phyloP scores from a whole-genome alignment of 2,797 vertebrate species.

The Argentina silus region DNA sequence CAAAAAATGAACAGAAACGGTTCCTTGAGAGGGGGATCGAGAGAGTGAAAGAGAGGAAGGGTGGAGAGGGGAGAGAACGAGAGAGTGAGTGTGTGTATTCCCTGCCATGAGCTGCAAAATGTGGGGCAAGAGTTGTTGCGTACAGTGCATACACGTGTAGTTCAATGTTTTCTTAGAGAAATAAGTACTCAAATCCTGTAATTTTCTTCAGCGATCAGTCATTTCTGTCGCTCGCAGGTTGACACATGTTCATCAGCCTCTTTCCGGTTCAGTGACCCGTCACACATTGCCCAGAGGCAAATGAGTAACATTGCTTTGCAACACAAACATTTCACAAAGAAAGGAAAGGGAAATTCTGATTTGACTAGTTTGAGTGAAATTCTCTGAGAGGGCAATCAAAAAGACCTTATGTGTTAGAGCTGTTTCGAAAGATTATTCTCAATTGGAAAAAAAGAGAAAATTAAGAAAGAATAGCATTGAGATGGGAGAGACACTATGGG shows the following conservation, averaged over 20 bases:
- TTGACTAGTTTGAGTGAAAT: not conserved
- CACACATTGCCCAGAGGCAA: not conserved
- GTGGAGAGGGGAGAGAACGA: not conserved
- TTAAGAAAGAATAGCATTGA: too few species aligned
- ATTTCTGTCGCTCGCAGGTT: constrained; percentile 17
- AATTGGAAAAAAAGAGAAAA: too few species aligned
- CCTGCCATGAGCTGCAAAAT: not conserved
- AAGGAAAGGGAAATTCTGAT: not conserved
- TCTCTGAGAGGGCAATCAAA: too few species aligned
- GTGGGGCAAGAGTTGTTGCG: not conserved
- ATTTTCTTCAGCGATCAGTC: not conserved
- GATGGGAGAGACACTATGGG: not conserved
- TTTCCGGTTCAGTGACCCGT: not conserved
- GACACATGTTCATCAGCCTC: constrained; percentile 10
- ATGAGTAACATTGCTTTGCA: not conserved
- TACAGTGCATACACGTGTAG: not conserved
- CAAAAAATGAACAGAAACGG: constrained; percentile 20
- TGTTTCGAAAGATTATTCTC: too few species aligned
- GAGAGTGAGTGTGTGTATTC: not conserved
- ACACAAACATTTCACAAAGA: not conserved
- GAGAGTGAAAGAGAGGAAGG: not conserved
- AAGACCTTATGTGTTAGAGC: too few species aligned
- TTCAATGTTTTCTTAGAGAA: not conserved
- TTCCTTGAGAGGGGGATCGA: not conserved
- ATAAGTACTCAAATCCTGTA: not conserved